Evolutionary conservation across 2,888 invertebrate species (phyloP).

Genomic region (Trichacis sp.): DNA sequence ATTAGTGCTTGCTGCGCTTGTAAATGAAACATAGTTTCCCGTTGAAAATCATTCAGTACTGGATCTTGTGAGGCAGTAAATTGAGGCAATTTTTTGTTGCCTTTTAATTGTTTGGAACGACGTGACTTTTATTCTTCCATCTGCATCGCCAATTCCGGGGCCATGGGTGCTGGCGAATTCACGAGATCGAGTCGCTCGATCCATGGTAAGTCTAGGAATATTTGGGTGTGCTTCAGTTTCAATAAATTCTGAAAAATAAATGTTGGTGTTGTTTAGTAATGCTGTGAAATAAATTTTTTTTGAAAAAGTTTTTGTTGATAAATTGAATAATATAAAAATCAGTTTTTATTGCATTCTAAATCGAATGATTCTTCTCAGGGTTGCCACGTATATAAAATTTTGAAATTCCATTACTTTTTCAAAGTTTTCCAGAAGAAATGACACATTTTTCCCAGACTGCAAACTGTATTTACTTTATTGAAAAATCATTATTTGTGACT

Average conservation of each 20-base stretch:
- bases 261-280: no score
- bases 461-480: no score
- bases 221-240: conserved; percentile 78
- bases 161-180: conserved; percentile 82
- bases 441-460: no score
- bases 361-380: no score
- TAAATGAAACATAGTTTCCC: conserved; percentile 88
- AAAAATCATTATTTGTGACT: no score
- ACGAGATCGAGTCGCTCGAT: conserved; percentile 85
- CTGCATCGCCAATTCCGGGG: conserved; percentile 85
- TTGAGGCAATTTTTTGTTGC: conserved; percentile 77
- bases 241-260: conserved; percentile 72
- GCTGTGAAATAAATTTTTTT: neutral
- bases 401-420: no score
- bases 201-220: conserved; percentile 84
- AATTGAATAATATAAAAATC: no score
- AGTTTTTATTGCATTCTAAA: no score
- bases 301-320: no score
- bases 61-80: conserved; percentile 80
- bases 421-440: no score
- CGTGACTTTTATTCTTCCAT: conserved; percentile 82
- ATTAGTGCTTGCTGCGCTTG: conserved; percentile 90
- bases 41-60: conserved; percentile 89
- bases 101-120: conserved; percentile 75
- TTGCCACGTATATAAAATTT: no score